Conservation (phyloP, 2,113 vertebrate genomes). For the Mastomys coucha region DNA sequence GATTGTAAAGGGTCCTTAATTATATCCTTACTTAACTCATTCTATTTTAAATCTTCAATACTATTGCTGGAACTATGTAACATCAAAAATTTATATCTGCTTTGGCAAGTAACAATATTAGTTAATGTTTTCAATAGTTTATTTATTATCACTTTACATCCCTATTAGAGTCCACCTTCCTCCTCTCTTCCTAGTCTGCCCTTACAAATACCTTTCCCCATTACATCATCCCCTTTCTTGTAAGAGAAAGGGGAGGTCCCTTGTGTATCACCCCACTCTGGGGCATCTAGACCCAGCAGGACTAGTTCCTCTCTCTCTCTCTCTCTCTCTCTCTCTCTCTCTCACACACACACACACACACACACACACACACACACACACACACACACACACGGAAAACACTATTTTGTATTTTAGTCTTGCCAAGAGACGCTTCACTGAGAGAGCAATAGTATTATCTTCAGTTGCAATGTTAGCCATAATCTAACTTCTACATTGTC, state of each 20-base stretch:
- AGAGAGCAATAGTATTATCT: background rate
- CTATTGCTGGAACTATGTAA: constrained; percentile 48
- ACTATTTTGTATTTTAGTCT: background rate
- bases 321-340: too few relatives aligned
- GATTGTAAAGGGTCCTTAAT: constrained; percentile 49
- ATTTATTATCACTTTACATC: too few relatives aligned
- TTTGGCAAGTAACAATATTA: background rate
- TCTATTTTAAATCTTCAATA: constrained; percentile 40
- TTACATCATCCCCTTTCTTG: too few relatives aligned
- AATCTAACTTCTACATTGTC: background rate
- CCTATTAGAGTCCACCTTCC: too few relatives aligned
- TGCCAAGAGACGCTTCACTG: background rate
- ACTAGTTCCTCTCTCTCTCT: background rate
- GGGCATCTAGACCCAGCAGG: too few relatives aligned
- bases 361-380: background rate
- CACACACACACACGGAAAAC: background rate
- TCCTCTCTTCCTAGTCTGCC: too few relatives aligned
- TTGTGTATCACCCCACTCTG: too few relatives aligned
- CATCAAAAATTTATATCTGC: constrained; percentile 30
- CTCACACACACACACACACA: too few relatives aligned
- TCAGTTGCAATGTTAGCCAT: background rate
- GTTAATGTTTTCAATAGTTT: too few relatives aligned
- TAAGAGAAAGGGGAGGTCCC: too few relatives aligned
- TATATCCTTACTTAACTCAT: constrained; percentile 58
- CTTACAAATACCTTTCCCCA: too few relatives aligned